phyloP scores from a whole-genome alignment of 1,140 invertebrate species.

The Oedothorax gibbosus region DNA sequence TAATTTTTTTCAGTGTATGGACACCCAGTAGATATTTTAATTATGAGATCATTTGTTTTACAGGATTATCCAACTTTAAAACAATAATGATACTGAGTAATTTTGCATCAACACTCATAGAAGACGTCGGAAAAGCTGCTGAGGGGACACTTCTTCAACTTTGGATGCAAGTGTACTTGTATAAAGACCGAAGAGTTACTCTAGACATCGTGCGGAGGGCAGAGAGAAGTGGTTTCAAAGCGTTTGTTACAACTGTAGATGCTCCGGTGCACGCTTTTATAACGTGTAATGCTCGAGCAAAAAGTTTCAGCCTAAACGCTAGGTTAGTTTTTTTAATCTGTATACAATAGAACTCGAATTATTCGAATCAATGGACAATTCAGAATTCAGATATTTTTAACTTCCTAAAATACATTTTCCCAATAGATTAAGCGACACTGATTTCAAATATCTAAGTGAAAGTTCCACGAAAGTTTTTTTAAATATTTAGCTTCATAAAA shows the following conservation, averaged over 20 bases:
- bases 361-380: no score
- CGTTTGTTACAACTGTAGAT: slow-evolving; percentile 69
- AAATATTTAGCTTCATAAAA: no score
- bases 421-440: no score
- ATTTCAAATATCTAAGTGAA: no score
- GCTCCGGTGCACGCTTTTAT: slow-evolving; percentile 60
- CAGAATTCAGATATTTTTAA: no score
- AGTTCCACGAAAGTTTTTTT: no score
- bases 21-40: no score
- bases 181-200: slow-evolving; percentile 74
- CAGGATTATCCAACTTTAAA: slow-evolving; percentile 63
- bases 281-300: slow-evolving; percentile 15
- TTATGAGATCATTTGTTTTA: neutral
- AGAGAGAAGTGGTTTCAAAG: slow-evolving; percentile 67
- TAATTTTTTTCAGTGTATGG: no score
- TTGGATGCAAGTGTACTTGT: slow-evolving; percentile 93
- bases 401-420: no score
- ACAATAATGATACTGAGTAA: slow-evolving; percentile 87
- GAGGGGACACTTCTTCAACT: slow-evolving; percentile 72
- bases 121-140: slow-evolving; percentile 83
- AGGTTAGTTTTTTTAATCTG: no score
- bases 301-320: no score
- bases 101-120: slow-evolving; percentile 85
- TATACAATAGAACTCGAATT: no score
- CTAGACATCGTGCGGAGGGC: slow-evolving; percentile 66